A percentile compares a stretch with the other conserved stretches of the same genome.
phyloP scores from a whole-genome alignment of 2,888 invertebrate species.

The Pogonocherus hispidulus region DNA sequence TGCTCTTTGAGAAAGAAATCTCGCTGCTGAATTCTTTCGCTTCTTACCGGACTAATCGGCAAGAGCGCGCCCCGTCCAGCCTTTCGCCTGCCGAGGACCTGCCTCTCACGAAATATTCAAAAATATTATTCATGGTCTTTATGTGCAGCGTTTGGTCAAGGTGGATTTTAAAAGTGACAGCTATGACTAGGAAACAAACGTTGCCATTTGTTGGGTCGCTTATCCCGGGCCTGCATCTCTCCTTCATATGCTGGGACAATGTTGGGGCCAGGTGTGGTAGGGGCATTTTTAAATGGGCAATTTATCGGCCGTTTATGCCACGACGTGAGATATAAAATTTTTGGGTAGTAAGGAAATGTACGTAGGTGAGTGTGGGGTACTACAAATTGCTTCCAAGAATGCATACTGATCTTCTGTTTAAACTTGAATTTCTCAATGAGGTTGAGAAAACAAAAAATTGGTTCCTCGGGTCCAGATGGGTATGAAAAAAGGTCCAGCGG shows the following conservation, averaged over 20 bases:
- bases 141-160: conserved; percentile 42
- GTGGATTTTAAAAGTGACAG: conserved; percentile 48
- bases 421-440: too few relatives aligned
- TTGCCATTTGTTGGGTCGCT: conserved; percentile 46
- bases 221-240: conserved; percentile 38
- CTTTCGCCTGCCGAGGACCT: conserved; percentile 26
- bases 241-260: conserved; percentile 9
- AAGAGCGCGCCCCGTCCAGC: not conserved
- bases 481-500: too few relatives aligned
- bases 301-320: not conserved
- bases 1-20: too few relatives aligned
- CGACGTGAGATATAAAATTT: not conserved
- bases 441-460: too few relatives aligned
- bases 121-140: conserved; percentile 47
- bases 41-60: conserved; percentile 9
- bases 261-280: not conserved
- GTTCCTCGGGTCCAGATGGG: too few relatives aligned
- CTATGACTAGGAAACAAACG: conserved; percentile 48
- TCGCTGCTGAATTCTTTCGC: too few relatives aligned
- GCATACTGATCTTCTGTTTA: too few relatives aligned
- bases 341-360: not conserved
- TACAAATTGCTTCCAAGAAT: not conserved
- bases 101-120: conserved; percentile 44
- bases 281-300: conserved; percentile 3
- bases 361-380: not conserved